Percentiles rank a stretch among this genome's conserved stretches.
These are phyloP conservation scores for Takifugu ocellatus DNA, from an alignment of 2,797 vertebrate species.

Conservation along the genomic window DNA sequence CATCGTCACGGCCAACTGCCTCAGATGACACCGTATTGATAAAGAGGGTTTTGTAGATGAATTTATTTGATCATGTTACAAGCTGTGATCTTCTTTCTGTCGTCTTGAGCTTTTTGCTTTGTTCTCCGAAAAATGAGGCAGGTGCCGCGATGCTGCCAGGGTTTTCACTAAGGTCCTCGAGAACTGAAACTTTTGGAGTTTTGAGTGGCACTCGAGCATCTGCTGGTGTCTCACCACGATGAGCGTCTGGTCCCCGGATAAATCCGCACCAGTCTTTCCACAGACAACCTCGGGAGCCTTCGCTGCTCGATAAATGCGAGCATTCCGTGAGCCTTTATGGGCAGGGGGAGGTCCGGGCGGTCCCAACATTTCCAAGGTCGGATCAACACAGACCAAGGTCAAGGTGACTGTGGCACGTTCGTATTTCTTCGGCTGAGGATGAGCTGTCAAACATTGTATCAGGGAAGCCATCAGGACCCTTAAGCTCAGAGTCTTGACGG, in stretches of 20 bases:
- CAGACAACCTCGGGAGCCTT: constrained; percentile 2
- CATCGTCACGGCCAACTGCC: constrained; percentile 5
- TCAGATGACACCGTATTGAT: constrained; percentile 8
- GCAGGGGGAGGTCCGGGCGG: background rate
- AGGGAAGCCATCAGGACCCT: constrained; percentile 15
- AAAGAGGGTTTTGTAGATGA: background rate
- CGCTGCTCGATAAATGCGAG: constrained; percentile 6
- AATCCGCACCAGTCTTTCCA: constrained; percentile 12
- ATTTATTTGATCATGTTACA: constrained; percentile 9
- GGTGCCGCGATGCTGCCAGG: constrained; percentile 1
- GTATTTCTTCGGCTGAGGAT: constrained; percentile 11
- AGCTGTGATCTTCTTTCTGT: constrained; percentile 30
- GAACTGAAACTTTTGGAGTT: constrained; percentile 19
- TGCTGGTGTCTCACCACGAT: background rate
- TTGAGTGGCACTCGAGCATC: constrained; percentile 22
- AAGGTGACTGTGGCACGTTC: constrained; percentile 9
- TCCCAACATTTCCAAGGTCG: constrained; percentile 13
- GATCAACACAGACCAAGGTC: constrained; percentile 2
- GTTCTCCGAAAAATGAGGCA: constrained; percentile 24
- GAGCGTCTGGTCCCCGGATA: constrained; percentile 8
- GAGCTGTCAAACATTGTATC: constrained; percentile 6
- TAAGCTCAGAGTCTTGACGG: constrained; percentile 13
- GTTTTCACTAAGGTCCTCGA: constrained; percentile 22
- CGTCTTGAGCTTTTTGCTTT: constrained; percentile 35
- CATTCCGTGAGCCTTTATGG: constrained; percentile 17